Percentiles rank a stretch among this genome's conserved stretches.
phyloP scores from a whole-genome alignment of 2,888 invertebrate genomes.

The Drosophila parthenogenetica region DNA sequence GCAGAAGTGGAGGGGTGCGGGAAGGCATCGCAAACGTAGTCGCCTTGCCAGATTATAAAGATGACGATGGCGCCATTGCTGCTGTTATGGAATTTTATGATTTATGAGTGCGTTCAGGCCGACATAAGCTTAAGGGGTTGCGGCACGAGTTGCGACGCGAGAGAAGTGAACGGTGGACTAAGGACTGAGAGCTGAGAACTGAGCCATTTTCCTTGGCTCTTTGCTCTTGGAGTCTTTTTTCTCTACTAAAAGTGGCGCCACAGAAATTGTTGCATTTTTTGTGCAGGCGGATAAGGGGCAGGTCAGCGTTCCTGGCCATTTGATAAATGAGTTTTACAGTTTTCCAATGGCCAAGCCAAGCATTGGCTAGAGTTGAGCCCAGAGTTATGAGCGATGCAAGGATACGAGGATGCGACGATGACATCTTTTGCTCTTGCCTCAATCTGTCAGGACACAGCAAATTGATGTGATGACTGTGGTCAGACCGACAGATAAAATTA shows the following conservation, averaged over 20 bases:
- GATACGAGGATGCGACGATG: constrained; percentile 37
- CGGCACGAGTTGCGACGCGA: background rate
- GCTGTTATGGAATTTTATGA: constrained; percentile 74
- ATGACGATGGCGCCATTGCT: constrained; percentile 69
- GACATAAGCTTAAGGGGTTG: constrained; percentile 35
- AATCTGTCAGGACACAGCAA: constrained; percentile 66
- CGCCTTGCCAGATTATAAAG: constrained; percentile 73
- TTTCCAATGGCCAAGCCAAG: constrained; percentile 50
- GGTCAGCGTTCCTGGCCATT: constrained; percentile 62
- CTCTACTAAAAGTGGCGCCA: constrained; percentile 43
- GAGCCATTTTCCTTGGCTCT: constrained; percentile 52
- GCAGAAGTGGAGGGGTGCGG: background rate
- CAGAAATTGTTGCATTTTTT: constrained; percentile 65
- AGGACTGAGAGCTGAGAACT: background rate
- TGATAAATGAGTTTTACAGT: constrained; percentile 78
- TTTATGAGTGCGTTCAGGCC: constrained; percentile 69
- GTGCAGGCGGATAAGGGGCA: constrained; percentile 51
- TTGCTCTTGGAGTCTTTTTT: constrained; percentile 42
- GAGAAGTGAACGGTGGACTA: no score
- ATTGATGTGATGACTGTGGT: constrained; percentile 62
- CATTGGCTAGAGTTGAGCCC: constrained; percentile 37
- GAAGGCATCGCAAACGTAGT: constrained; percentile 19
- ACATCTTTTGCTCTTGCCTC: constrained; percentile 52
- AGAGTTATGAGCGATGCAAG: constrained; percentile 63
- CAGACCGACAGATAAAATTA: background rate